Base-by-base conservation (phyloP, 2,888 invertebrate species). In the Archaeoteleia sp. region DNA sequence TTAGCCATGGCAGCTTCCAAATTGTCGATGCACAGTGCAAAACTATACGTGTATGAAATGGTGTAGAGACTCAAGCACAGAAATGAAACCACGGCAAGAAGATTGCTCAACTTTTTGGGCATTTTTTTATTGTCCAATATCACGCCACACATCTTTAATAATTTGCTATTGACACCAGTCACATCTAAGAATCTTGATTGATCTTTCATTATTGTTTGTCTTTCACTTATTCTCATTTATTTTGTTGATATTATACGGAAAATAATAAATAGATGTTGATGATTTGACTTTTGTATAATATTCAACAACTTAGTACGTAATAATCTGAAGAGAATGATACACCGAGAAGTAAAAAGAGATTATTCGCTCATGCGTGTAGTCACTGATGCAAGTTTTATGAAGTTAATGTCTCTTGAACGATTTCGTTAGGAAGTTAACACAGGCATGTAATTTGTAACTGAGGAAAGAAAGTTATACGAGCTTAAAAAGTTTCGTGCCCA, bases 111-210 rank as follows among this genome's bases (percentile, higher is more conserved):
- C 1, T 12, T 10, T 53, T n/a, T 53, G 1, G 58, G 34, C 0
- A 46, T 40, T 4, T 8, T 10, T 25, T 20, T 20, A 17, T 7
- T 4, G 8, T 62, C 61, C 10, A 62, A 29, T 32, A 66, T 20
- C 17, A 66, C 45, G 1, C 65, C 65, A 10, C 65, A 66, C 23
- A 42, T 23, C 17, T 66, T 53, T 4, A 66, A 10, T n/a, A 66
- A 25, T 10, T 58, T 58, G 1, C n/a, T 14, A 29, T 66, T 66
- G 6, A 66, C 46, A 10, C 65, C 65, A 7, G 58, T 46, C n/a
- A 40, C 23, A 1, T 12, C 45, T 1, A 42, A 1, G 14, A 66
- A 66, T 7, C 9, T 14, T 9, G 4, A 4, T 17, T 53, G 12
- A 3, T 2, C 1, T 12, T 9, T 14, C 45, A 37, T 45, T 15